phyloP scores from a whole-genome alignment of 2,797 vertebrate species.

The Pristis pectinata region DNA sequence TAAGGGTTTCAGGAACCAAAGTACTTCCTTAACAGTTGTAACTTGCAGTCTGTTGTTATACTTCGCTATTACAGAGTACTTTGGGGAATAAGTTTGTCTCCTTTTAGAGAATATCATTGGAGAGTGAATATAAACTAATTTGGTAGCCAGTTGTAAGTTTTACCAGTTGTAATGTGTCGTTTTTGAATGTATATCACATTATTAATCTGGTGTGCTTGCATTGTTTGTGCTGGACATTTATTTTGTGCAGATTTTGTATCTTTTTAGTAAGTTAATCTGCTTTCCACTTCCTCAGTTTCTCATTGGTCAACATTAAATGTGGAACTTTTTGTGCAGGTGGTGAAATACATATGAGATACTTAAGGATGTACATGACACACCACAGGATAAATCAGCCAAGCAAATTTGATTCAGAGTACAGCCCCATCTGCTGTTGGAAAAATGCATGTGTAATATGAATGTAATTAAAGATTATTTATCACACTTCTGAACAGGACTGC shows the following conservation, averaged over 20 bases:
- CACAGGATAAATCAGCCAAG: neutral
- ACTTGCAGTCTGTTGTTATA: neutral
- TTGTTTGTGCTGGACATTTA: neutral
- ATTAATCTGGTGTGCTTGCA: neutral
- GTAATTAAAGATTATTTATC: constrained; percentile 36
- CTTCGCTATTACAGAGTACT: neutral
- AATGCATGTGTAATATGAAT: constrained; percentile 18
- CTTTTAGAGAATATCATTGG: neutral
- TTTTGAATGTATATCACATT: neutral
- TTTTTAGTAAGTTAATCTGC: neutral
- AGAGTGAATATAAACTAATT: neutral
- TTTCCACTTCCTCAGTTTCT: neutral
- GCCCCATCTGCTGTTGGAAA: neutral
- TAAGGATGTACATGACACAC: neutral
- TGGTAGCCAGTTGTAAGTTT: neutral
- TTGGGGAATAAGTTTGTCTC: neutral
- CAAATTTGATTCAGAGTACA: neutral
- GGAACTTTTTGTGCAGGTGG: neutral
- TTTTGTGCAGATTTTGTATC: neutral
- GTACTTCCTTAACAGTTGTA: neutral
- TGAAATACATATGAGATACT: neutral
- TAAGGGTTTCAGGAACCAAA: neutral
- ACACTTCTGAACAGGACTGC: constrained; percentile 2
- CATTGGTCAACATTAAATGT: neutral
- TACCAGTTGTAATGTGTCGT: constrained; percentile 15